Percentiles rank a stretch among this genome's conserved stretches.
These are phyloP conservation scores for Ostrea edulis DNA, from an alignment of 1,140 invertebrate species.

Conservation along the genomic window DNA sequence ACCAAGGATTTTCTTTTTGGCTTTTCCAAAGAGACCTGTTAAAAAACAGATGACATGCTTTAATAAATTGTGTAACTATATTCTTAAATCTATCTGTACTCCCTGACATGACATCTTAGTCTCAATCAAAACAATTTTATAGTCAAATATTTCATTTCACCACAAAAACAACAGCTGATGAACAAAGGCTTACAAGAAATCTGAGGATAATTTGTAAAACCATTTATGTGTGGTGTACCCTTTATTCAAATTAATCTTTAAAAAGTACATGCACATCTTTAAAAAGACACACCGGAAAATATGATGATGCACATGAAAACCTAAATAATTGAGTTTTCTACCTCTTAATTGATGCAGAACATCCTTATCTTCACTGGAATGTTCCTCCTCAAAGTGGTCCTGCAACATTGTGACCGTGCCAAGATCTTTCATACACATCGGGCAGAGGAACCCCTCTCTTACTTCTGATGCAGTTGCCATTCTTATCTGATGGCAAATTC, in stretches of 20 bases:
- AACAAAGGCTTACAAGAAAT: no score
- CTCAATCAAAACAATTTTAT: no score
- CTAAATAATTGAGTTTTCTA: background rate
- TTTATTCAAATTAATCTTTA: no score
- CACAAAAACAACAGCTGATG: no score
- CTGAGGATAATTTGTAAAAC: no score
- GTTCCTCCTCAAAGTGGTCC: constrained; percentile 92
- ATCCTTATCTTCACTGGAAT: constrained; percentile 90
- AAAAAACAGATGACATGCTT: background rate
- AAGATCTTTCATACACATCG: constrained; percentile 93
- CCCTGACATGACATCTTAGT: no score
- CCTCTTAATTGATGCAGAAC: constrained; percentile 93
- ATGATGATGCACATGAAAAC: background rate
- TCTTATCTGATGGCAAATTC: background rate
- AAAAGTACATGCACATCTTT: no score
- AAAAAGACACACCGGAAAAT: no score
- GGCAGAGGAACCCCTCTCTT: constrained; percentile 95
- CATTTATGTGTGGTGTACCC: no score
- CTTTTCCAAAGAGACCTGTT: constrained; percentile 90
- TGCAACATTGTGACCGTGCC: constrained; percentile 90
- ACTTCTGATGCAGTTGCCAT: constrained; percentile 81
- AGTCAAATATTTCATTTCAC: no score
- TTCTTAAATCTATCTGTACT: no score
- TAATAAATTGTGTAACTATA: background rate
- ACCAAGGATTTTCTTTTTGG: constrained; percentile 92